These are phyloP conservation scores for Numida meleagris DNA, from an alignment of 2,113 vertebrate genomes.

Conservation along the genomic window DNA sequence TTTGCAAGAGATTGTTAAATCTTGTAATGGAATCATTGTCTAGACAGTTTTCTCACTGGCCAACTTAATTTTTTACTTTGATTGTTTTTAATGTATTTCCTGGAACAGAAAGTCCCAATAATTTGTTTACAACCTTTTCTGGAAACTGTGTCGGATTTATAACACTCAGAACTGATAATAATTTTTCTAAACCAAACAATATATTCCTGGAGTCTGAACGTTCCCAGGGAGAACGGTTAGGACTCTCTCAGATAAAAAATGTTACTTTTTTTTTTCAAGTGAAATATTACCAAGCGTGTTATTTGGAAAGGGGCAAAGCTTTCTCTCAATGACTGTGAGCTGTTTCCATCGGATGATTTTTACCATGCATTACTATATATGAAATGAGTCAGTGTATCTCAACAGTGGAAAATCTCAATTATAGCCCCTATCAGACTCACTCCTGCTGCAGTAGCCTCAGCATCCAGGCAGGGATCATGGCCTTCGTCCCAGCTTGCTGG, in stretches of 20 bases:
- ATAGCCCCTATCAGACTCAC: neutral
- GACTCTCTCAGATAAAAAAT: neutral
- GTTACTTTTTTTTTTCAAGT: neutral
- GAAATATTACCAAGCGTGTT: slow-evolving; percentile 16
- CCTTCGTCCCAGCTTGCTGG: neutral
- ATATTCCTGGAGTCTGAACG: neutral
- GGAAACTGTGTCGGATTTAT: slow-evolving; percentile 15
- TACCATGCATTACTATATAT: neutral
- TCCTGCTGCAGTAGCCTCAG: accelerated
- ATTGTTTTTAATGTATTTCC: slow-evolving; percentile 53
- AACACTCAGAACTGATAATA: neutral
- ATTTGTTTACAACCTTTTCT: slow-evolving; percentile 59
- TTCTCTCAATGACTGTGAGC: neutral
- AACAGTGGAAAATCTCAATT: neutral
- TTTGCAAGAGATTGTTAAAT: slow-evolving; percentile 55
- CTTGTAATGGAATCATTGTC: slow-evolving; percentile 54
- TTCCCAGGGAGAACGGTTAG: neutral
- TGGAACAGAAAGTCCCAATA: slow-evolving; percentile 21
- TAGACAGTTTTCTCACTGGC: slow-evolving; percentile 47
- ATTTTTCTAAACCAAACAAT: neutral
- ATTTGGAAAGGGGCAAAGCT: slow-evolving; percentile 24
- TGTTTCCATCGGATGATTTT: slow-evolving; percentile 23
- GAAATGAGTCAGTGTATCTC: neutral
- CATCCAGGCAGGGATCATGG: neutral
- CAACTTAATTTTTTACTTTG: neutral